These are phyloP conservation scores for Drosophila tristis DNA, from an alignment of 1,140 invertebrate genomes.

Conservation along the genomic window DNA sequence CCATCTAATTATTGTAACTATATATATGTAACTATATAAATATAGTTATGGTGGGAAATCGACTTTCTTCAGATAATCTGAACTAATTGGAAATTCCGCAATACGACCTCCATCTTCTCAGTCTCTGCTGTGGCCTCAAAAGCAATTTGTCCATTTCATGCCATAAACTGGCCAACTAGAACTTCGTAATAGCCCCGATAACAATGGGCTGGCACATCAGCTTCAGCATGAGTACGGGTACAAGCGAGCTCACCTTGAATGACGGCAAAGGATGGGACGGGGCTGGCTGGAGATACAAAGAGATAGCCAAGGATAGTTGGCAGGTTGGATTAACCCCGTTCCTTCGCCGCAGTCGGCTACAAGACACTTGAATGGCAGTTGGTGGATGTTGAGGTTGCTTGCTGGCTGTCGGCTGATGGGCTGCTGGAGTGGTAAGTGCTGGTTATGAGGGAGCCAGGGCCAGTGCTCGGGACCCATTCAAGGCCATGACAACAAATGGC, in stretches of 20 bases:
- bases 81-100: conserved; percentile 10
- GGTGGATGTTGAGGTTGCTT: conserved; percentile 36
- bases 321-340: conserved; percentile 50
- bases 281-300: conserved; percentile 13
- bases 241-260: conserved; percentile 21
- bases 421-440: conserved; percentile 14
- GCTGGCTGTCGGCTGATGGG: conserved; percentile 12
- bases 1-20: no score
- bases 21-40: no score
- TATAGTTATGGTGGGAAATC: neutral
- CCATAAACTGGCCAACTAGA: conserved; percentile 49
- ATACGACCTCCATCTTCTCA: conserved; percentile 4
- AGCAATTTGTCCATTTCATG: conserved; percentile 59
- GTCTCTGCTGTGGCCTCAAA: conserved; percentile 27
- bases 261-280: conserved; percentile 25
- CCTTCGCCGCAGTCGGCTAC: conserved; percentile 33
- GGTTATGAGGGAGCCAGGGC: conserved; percentile 3
- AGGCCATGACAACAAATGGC: conserved; percentile 48
- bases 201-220: conserved; percentile 53
- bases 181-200: conserved; percentile 69
- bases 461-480: conserved; percentile 13
- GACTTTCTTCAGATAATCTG: neutral
- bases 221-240: conserved; percentile 28
- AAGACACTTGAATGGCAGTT: conserved; percentile 51
- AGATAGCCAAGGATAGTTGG: conserved; percentile 39